phyloP scores from a whole-genome alignment of 2,888 invertebrate species.

The Campoplex nolae region DNA sequence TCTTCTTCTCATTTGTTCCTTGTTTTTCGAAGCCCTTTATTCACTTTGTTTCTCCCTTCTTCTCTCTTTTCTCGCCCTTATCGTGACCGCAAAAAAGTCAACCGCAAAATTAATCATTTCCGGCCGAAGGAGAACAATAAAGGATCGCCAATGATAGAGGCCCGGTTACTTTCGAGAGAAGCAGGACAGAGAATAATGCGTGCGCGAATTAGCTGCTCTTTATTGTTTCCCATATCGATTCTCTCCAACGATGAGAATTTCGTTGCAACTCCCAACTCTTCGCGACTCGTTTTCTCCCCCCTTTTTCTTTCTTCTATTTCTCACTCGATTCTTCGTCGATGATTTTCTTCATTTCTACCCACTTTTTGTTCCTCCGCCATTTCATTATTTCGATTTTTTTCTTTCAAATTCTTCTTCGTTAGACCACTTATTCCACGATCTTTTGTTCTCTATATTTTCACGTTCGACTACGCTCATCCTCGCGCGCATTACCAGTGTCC shows the following conservation, averaged over 20 bases:
- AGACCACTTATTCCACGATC: neutral
- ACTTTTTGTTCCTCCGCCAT: neutral
- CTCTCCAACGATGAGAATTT: too few species aligned
- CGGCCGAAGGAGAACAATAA: slow-evolving; percentile 69
- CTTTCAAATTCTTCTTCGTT: neutral
- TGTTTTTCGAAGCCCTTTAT: slow-evolving; percentile 11
- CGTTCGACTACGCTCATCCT: too few species aligned
- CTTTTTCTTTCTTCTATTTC: too few species aligned
- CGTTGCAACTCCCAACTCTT: too few species aligned
- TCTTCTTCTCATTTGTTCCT: slow-evolving; percentile 12
- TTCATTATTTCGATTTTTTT: too few species aligned
- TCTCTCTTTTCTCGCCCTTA: slow-evolving; percentile 47
- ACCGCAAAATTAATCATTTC: slow-evolving; percentile 81
- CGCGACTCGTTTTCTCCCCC: too few species aligned
- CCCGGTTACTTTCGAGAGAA: neutral
- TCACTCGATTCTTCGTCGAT: neutral
- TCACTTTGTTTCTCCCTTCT: slow-evolving; percentile 22
- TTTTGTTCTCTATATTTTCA: neutral
- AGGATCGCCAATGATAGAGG: slow-evolving; percentile 40
- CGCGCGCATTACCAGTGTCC: neutral
- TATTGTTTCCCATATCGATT: neutral
- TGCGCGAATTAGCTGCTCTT: neutral
- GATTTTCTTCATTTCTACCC: neutral
- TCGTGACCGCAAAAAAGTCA: slow-evolving; percentile 58
- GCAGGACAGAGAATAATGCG: neutral